Conservation (phyloP, 1,140 invertebrate genomes). For the Pseudomyrmex concolor region DNA sequence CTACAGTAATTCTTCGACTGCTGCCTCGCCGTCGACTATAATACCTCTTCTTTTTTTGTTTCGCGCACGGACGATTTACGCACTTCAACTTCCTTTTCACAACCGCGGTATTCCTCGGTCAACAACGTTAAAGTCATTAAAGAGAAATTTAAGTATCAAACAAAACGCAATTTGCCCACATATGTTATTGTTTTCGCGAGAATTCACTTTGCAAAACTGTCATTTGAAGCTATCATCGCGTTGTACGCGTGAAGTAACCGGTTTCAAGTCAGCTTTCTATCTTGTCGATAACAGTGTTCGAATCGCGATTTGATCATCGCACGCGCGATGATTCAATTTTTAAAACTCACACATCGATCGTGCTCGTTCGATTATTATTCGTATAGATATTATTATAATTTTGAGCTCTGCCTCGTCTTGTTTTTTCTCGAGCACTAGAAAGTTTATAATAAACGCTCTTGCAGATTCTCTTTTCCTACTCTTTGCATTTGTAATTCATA, state of each 20-base stretch:
- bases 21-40: not conserved
- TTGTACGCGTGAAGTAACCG: slow-evolving; percentile 36
- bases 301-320: slow-evolving; percentile 13
- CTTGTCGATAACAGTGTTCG: not conserved
- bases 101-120: not conserved
- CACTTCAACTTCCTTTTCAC: slow-evolving; percentile 14
- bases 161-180: slow-evolving; percentile 10
- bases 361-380: not conserved
- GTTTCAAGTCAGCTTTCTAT: slow-evolving; percentile 46
- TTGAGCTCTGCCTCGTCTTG: not conserved
- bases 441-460: no score
- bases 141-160: slow-evolving; percentile 65
- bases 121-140: slow-evolving; percentile 48
- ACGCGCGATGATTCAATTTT: slow-evolving; percentile 7
- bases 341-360: not conserved
- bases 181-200: slow-evolving; percentile 17
- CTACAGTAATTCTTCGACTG: slow-evolving; percentile 37
- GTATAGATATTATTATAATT: not conserved
- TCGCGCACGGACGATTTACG: slow-evolving; percentile 42
- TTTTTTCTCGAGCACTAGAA: not conserved
- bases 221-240: slow-evolving; percentile 51
- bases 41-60: slow-evolving; percentile 10
- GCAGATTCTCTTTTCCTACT: no score
- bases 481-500: no score
- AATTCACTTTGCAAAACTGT: slow-evolving; percentile 55